Base-by-base conservation (phyloP, 2,888 invertebrate species). In the Chrysomela aeneicollis region DNA sequence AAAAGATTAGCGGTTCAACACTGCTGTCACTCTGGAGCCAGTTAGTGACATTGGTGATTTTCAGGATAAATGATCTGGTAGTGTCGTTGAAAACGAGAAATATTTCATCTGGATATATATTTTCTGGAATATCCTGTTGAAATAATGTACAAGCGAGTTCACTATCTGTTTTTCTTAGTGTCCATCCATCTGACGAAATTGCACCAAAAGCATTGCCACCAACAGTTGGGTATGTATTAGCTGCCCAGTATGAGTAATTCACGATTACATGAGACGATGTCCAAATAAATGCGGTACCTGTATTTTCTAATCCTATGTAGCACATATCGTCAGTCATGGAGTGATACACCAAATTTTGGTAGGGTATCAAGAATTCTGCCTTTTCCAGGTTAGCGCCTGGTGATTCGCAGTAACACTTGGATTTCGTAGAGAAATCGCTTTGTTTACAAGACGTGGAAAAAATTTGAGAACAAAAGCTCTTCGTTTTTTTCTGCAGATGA, bases 331-430 rank as follows among this genome's bases (percentile, higher is more conserved):
- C 42, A 6, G 69, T 61, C 15, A 73, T 52, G 5, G 61, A 37
- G 10, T 42, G 12, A 47, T 71, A 74, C 4, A 77, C 35, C 6
- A 72, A 63, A 51, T 76, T 77, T 58, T 78, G 78, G 49, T 77
- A 75, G 1, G 73, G 68, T 18, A 69, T 12, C 12, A 70, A 21
- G 54, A 78, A 73, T 32, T 77, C 76, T 1, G 71, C 76, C 59
- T 55, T 62, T n/a, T 59, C 42, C 12, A 49, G 9, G 35, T 63
- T 51, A 4, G 42, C 15, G 3, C 1, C 6, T 42, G 42, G 15
- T 15, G 12, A 42, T 12, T 4, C 9, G 60, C 78, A 78, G 61
- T 77, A 75, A 70, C 78, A 78, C 2, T 61, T 64, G 1, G 75
- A 73, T 5, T 61, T 63, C 6, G 70, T 53, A n/a, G 64, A 59